Conservation (phyloP, 1,140 invertebrate genomes). For the Bombus pyrosoma region DNA sequence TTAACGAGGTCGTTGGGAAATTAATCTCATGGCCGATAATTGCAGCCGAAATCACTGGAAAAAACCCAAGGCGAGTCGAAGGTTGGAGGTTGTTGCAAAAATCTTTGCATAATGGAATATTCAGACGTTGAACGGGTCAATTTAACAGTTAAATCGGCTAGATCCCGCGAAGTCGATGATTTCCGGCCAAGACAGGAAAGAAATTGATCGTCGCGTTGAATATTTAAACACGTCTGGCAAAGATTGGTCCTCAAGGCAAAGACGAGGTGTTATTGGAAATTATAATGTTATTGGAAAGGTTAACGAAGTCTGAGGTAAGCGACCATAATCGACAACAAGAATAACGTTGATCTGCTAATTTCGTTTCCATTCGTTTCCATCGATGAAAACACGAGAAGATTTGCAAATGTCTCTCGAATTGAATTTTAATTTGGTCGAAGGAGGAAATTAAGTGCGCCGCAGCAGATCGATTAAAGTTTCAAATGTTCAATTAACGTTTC, state of each 20-base stretch:
- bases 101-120: not conserved
- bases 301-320: slow-evolving; percentile 23
- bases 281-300: slow-evolving; percentile 2
- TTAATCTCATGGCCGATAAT: slow-evolving; percentile 33
- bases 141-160: slow-evolving; percentile 2
- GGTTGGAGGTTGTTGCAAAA: not conserved
- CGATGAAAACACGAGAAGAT: not conserved
- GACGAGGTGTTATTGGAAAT: no score
- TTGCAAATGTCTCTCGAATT: no score
- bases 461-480: no score
- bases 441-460: no score
- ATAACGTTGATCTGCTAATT: not conserved
- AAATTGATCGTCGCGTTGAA: not conserved
- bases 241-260: slow-evolving; percentile 5
- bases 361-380: not conserved
- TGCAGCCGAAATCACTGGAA: slow-evolving; percentile 38
- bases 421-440: not conserved
- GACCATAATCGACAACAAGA: slow-evolving; percentile 11
- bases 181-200: not conserved
- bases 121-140: not conserved
- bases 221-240: not conserved
- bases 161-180: slow-evolving; percentile 15
- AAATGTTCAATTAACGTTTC: no score
- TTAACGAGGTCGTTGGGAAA: not conserved
- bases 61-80: slow-evolving; percentile 1